Evolutionary conservation across 1,140 invertebrate species (phyloP).

Genomic region (Mercenaria mercenaria): DNA sequence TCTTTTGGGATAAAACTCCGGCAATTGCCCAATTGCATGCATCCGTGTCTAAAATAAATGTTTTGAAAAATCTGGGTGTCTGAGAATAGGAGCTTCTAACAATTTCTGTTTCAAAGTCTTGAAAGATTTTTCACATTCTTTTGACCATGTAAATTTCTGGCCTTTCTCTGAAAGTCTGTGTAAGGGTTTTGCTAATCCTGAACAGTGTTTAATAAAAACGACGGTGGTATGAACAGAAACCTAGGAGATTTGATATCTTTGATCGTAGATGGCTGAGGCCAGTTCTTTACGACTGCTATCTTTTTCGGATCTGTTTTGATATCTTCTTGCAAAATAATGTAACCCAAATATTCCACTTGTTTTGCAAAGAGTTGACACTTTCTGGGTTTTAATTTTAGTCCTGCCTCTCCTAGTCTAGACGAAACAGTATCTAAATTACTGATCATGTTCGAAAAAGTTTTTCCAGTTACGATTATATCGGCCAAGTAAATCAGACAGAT

Average conservation of each 20-base stretch:
- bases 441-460: slow-evolving; percentile 17
- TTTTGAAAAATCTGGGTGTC: not conserved
- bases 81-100: not conserved
- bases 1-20: slow-evolving; percentile 64
- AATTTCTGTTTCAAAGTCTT: slow-evolving; percentile 64
- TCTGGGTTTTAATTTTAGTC: slow-evolving; percentile 12
- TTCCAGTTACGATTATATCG: slow-evolving; percentile 11
- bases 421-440: not conserved
- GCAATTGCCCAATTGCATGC: slow-evolving; percentile 57
- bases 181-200: slow-evolving; percentile 66
- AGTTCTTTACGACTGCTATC: slow-evolving; percentile 70
- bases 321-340: not conserved
- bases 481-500: slow-evolving; percentile 19
- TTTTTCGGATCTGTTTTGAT: slow-evolving; percentile 69
- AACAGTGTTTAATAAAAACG: slow-evolving; percentile 71
- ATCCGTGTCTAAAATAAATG: slow-evolving; percentile 55
- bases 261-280: slow-evolving; percentile 74
- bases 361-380: slow-evolving; percentile 17
- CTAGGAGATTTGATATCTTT: slow-evolving; percentile 71
- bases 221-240: slow-evolving; percentile 74
- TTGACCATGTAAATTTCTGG: slow-evolving; percentile 66
- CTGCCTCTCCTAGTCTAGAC: not conserved
- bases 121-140: slow-evolving; percentile 67
- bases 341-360: not conserved
- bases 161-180: slow-evolving; percentile 65